Evolutionary conservation across 2,888 invertebrate species (phyloP).

Genomic region (Agrotis exclamationis): DNA sequence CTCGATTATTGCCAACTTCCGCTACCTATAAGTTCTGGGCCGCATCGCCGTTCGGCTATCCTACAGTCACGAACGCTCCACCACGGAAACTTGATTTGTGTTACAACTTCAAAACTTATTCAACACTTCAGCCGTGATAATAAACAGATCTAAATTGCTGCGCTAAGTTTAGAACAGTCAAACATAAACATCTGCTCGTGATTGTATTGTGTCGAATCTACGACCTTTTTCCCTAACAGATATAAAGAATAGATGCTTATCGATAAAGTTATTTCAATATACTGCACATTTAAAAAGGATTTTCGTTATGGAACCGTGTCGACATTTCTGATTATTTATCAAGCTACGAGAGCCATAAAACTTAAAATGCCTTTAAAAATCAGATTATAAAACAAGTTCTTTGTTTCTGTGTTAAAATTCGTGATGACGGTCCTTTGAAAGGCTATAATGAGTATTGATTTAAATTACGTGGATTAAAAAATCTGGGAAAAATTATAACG

Average conservation of each 20-base stretch:
- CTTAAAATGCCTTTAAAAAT: slow-evolving; percentile 88
- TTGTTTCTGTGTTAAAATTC: slow-evolving; percentile 85
- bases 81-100: slow-evolving; percentile 68
- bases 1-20: slow-evolving; percentile 72
- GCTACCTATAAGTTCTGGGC: slow-evolving; percentile 52
- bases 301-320: slow-evolving; percentile 76
- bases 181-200: slow-evolving; percentile 66
- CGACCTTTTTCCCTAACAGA: slow-evolving; percentile 62
- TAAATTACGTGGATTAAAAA: slow-evolving; percentile 89
- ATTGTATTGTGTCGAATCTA: slow-evolving; percentile 66
- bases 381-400: slow-evolving; percentile 89
- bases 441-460: slow-evolving; percentile 91
- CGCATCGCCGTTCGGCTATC: slow-evolving; percentile 41
- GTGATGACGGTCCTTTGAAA: slow-evolving; percentile 89
- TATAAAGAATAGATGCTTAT: slow-evolving; percentile 71
- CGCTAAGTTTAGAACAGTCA: slow-evolving; percentile 60
- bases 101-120: slow-evolving; percentile 65
- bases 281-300: slow-evolving; percentile 73
- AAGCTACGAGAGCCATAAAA: slow-evolving; percentile 83
- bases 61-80: slow-evolving; percentile 63
- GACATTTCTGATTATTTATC: slow-evolving; percentile 85
- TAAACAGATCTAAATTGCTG: slow-evolving; percentile 65
- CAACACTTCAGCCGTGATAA: slow-evolving; percentile 59
- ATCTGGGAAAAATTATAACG: slow-evolving; percentile 90
- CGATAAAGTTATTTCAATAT: slow-evolving; percentile 74